A percentile compares a stretch with the other conserved stretches of the same genome.
Conservation (phyloP, 2,888 invertebrate species). For the Chymomyza procnemis region DNA sequence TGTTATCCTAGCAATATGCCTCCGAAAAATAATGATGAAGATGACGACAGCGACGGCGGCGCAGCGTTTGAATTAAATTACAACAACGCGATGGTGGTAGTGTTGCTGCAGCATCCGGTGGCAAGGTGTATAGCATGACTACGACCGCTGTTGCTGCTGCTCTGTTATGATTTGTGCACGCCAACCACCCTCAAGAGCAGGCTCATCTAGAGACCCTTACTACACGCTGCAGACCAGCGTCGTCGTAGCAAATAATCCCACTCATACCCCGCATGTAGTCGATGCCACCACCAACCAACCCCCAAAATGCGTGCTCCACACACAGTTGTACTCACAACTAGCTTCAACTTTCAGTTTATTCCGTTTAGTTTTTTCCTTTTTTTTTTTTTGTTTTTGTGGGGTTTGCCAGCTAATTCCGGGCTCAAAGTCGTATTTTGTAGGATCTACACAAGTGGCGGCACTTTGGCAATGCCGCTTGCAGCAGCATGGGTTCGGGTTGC, state of each 20-base stretch:
- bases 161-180: constrained; percentile 64
- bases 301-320: neutral
- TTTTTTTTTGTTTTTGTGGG: neutral
- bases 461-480: constrained; percentile 1
- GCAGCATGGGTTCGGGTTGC: constrained; percentile 4
- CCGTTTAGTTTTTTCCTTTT: neutral
- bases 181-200: constrained; percentile 23
- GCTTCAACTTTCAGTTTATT: neutral
- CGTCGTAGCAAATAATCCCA: constrained; percentile 65
- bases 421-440: constrained; percentile 72
- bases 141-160: constrained; percentile 32
- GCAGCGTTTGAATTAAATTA: constrained; percentile 66
- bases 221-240: constrained; percentile 26
- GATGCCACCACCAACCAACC: neutral
- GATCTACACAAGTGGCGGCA: constrained; percentile 61
- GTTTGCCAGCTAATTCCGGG: constrained; percentile 68
- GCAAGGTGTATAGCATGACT: neutral
- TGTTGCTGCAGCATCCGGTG: neutral
- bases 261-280: constrained; percentile 39
- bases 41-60: constrained; percentile 48
- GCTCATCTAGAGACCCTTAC: constrained; percentile 15
- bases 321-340: constrained; percentile 4
- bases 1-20: constrained; percentile 79
- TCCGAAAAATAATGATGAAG: constrained; percentile 72
- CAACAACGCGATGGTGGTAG: constrained; percentile 38